Conservation (phyloP, 2,797 vertebrate genomes). For the Chaetophractus vellerosus region DNA sequence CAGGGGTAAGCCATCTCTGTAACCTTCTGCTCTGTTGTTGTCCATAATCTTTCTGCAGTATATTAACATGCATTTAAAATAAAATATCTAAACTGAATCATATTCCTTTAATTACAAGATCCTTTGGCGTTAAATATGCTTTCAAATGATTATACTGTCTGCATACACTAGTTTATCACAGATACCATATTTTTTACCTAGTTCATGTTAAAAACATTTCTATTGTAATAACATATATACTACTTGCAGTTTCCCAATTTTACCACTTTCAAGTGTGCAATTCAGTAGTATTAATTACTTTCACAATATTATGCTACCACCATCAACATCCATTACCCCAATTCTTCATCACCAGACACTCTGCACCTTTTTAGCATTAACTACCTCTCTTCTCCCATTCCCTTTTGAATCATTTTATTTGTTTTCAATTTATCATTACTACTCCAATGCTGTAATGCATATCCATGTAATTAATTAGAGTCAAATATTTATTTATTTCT, state of each 20-base stretch:
- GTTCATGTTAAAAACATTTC: too few relatives aligned
- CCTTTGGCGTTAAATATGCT: not conserved
- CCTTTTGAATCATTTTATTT: conserved; percentile 2
- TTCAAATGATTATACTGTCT: not conserved
- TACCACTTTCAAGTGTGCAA: too few relatives aligned
- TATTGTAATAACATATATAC: too few relatives aligned
- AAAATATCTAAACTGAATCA: not conserved
- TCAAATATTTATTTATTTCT: conserved; percentile 41
- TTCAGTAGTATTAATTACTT: too few relatives aligned
- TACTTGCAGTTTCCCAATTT: too few relatives aligned
- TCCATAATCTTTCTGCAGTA: not conserved
- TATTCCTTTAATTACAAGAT: not conserved
- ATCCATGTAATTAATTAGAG: not conserved
- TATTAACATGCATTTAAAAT: not conserved
- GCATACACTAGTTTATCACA: not conserved
- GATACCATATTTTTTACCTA: not conserved
- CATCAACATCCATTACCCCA: too few relatives aligned
- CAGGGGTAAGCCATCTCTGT: too few relatives aligned
- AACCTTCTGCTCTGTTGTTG: not conserved
- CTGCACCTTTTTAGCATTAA: too few relatives aligned
- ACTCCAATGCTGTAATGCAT: not conserved
- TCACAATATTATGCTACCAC: too few relatives aligned
- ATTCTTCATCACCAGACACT: too few relatives aligned
- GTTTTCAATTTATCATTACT: conserved; percentile 1
- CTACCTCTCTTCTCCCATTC: too few relatives aligned